phyloP scores from a whole-genome alignment of 2,888 invertebrate genomes.

The Caenorhabditis sinica region DNA sequence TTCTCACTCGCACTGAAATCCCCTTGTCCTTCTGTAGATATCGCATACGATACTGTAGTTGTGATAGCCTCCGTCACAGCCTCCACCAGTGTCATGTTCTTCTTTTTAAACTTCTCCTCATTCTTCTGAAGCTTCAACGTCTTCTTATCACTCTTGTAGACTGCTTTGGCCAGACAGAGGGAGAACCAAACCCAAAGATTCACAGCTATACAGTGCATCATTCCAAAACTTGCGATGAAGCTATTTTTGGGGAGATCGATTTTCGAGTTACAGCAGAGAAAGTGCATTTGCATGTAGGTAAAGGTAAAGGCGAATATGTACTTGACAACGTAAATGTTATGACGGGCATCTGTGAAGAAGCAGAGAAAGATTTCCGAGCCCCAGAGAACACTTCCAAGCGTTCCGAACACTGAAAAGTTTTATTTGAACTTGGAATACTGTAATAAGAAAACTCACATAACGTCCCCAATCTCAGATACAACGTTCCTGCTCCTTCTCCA shows the following conservation, averaged over 20 bases:
- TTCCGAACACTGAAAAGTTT: constrained; percentile 59
- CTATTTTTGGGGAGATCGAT: constrained; percentile 56
- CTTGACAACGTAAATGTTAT: constrained; percentile 58
- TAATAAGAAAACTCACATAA: constrained; percentile 28
- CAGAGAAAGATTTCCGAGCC: constrained; percentile 61
- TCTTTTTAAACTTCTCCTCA: constrained; percentile 57
- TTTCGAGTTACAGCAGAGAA: constrained; percentile 63
- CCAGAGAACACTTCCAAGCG: constrained; percentile 61
- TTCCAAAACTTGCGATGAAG: constrained; percentile 60
- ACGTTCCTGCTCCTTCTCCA: constrained; percentile 55
- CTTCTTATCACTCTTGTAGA: constrained; percentile 56
- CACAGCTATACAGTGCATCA: constrained; percentile 65
- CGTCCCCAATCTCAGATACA: constrained; percentile 60
- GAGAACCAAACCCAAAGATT: constrained; percentile 66
- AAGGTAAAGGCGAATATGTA: constrained; percentile 59
- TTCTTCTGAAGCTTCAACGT: constrained; percentile 45
- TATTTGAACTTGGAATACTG: neutral
- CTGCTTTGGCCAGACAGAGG: constrained; percentile 50
- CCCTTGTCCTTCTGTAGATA: neutral
- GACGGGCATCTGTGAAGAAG: constrained; percentile 58
- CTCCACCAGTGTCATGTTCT: constrained; percentile 53
- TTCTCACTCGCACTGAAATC: constrained; percentile 53
- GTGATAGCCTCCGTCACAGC: constrained; percentile 22
- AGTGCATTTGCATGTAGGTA: constrained; percentile 63
- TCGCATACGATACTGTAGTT: constrained; percentile 24